Percentiles rank a stretch among this genome's conserved stretches.
phyloP scores from a whole-genome alignment of 2,888 invertebrate genomes.

The Stenodera caucasica region DNA sequence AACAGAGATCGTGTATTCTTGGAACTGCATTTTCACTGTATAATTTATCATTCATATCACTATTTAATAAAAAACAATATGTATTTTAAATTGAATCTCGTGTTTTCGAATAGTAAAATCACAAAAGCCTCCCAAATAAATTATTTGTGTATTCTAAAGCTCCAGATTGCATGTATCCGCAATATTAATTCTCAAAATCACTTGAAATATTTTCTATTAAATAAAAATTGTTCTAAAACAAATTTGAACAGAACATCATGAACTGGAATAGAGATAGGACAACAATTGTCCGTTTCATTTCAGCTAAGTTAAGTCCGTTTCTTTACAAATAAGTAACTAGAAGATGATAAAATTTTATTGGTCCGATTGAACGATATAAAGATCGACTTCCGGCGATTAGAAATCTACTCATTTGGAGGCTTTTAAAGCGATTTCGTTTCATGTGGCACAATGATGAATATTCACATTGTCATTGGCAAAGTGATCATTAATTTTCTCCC shows the following conservation, averaged over 20 bases:
- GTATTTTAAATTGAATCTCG: neutral
- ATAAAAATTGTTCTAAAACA: too few relatives aligned
- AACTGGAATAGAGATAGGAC: neutral
- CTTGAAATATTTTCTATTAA: too few relatives aligned
- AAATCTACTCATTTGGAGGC: neutral
- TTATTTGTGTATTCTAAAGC: neutral
- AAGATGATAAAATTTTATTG: neutral
- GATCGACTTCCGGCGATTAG: neutral
- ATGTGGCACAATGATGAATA: neutral
- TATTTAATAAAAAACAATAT: neutral
- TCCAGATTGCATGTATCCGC: neutral
- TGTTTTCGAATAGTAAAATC: neutral
- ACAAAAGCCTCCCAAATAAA: neutral
- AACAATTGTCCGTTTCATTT: neutral
- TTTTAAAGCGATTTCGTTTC: neutral
- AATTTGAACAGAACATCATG: neutral
- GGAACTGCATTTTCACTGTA: neutral
- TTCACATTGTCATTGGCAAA: neutral
- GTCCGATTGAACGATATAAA: neutral
- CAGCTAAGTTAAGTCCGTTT: too few relatives aligned
- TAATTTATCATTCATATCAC: too few relatives aligned
- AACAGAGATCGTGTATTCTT: neutral
- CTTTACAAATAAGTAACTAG: too few relatives aligned
- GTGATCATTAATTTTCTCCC: too few relatives aligned
- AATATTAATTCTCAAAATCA: neutral